Conservation (phyloP, 2,113 vertebrate genomes). For the Triplophysa dalaica region DNA sequence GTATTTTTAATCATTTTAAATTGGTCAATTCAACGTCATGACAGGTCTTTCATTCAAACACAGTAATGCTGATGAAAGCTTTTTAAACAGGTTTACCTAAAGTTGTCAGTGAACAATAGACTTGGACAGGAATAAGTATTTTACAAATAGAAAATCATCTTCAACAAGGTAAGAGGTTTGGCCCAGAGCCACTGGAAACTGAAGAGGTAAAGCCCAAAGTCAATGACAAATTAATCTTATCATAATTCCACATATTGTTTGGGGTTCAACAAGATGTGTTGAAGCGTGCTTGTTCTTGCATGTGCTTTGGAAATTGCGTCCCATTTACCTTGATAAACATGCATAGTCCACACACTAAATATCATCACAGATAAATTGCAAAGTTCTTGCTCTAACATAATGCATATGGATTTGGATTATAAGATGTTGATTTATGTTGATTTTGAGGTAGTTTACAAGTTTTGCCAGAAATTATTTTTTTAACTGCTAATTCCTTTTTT, state of each 20-base stretch:
- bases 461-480: not conserved
- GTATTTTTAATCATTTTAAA: too few species aligned
- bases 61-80: too few species aligned
- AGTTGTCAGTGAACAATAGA: constrained; percentile 30
- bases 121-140: not conserved
- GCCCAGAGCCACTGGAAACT: not conserved
- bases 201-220: not conserved
- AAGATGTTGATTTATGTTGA: constrained; percentile 1
- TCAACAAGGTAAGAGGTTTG: not conserved
- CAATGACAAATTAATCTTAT: constrained; percentile 11
- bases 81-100: not conserved
- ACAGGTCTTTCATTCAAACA: too few species aligned
- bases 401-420: not conserved
- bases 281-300: not conserved
- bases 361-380: not conserved
- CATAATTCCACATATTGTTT: not conserved
- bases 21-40: too few species aligned
- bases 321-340: not conserved
- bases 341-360: not conserved
- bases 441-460: not conserved
- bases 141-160: constrained; percentile 2
- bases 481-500: not conserved
- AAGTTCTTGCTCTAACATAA: not conserved
- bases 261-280: constrained; percentile 7
- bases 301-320: not conserved